Evolutionary conservation across 2,797 vertebrate species (phyloP).

Genomic region (Diglossa cyanea): DNA sequence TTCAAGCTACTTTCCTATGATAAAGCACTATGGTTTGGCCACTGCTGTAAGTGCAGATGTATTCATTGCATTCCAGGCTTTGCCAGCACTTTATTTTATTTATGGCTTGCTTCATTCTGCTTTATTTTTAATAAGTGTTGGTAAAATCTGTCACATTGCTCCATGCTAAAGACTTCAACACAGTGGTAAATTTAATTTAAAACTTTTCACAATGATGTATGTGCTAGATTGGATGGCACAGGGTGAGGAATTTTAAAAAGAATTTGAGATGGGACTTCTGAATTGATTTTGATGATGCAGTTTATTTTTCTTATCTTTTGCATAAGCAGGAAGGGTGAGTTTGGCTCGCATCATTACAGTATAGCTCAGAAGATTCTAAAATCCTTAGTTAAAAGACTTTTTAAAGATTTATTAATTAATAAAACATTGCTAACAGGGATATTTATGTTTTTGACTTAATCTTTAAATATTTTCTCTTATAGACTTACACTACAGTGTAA

Average conservation of each 20-base stretch:
- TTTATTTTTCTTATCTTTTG: neutral
- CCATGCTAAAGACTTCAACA: neutral
- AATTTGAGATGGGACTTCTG: neutral
- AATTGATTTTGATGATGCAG: neutral
- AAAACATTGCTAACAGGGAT: neutral
- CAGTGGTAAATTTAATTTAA: neutral
- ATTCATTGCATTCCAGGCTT: conserved; percentile 4
- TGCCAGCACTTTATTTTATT: conserved; percentile 17
- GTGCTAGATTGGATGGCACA: neutral
- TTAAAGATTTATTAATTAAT: neutral
- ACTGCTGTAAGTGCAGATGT: neutral
- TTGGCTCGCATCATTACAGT: neutral
- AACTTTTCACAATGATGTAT: neutral
- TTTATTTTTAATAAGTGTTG: conserved; percentile 12
- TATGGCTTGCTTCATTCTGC: neutral
- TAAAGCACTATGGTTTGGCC: conserved; percentile 23
- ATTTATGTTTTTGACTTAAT: neutral
- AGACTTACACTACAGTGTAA: neutral
- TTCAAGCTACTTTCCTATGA: conserved; percentile 47
- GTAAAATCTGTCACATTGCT: neutral
- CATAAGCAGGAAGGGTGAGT: neutral
- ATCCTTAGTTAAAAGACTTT: neutral
- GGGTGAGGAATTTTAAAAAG: neutral
- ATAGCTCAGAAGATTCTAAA: neutral
- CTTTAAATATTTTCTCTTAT: neutral